A percentile compares a stretch with the other conserved stretches of the same genome.
Evolutionary conservation across 1,140 invertebrate species (phyloP).

Genomic region (Pseudoatta argentina): DNA sequence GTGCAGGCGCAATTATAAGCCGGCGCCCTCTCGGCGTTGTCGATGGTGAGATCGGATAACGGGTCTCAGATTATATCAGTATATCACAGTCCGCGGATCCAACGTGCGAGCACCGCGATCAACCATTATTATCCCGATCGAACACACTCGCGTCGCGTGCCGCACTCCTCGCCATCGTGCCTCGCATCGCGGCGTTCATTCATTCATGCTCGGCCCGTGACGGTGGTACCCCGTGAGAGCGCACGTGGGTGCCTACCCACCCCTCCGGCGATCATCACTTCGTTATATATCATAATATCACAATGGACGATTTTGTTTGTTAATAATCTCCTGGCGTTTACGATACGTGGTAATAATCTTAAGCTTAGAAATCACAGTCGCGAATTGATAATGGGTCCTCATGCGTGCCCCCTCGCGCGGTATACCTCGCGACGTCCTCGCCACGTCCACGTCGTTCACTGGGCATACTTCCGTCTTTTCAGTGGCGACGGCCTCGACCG

Average conservation of each 20-base stretch:
- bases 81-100: constrained; percentile 71
- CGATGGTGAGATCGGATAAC: constrained; percentile 29
- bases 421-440: constrained; percentile 33
- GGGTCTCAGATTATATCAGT: constrained; percentile 46
- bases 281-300: constrained; percentile 78
- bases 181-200: constrained; percentile 63
- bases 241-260: constrained; percentile 65
- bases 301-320: constrained; percentile 73
- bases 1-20: constrained; percentile 49
- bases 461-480: constrained; percentile 26
- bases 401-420: constrained; percentile 42
- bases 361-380: constrained; percentile 81
- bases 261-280: constrained; percentile 40
- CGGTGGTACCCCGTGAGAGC: constrained; percentile 54
- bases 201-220: constrained; percentile 47
- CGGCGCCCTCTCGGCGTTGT: constrained; percentile 35
- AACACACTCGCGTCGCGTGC: constrained; percentile 70
- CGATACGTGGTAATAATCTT: constrained; percentile 68
- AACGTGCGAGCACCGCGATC: constrained; percentile 67
- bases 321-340: constrained; percentile 61
- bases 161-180: constrained; percentile 59
- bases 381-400: constrained; percentile 72
- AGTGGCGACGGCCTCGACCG: background rate
- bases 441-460: constrained; percentile 18
- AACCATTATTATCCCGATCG: constrained; percentile 71